Evolutionary conservation across 2,797 vertebrate genomes (phyloP).

Genomic region (Sebastes hopkinsi): DNA sequence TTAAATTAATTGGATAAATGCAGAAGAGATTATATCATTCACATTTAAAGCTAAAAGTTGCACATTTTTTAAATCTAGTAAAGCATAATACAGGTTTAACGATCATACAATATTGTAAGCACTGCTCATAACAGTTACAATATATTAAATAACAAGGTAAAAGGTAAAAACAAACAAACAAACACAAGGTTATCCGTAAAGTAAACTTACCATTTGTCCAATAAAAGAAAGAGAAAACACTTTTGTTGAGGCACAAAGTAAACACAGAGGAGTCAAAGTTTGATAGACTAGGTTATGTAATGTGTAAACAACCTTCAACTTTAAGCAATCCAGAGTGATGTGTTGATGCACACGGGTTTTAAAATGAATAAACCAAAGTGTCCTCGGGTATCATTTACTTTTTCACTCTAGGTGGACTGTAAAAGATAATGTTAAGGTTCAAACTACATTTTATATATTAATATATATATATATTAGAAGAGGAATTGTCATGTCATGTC

Average conservation of each 20-base stretch:
- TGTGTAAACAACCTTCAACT: slow-evolving; percentile 28
- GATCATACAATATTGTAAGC: neutral
- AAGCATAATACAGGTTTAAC: neutral
- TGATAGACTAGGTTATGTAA: slow-evolving; percentile 4
- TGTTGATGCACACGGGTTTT: neutral
- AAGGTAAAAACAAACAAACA: neutral
- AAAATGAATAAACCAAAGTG: neutral
- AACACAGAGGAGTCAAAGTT: slow-evolving; percentile 21
- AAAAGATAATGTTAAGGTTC: neutral
- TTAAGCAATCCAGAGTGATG: neutral
- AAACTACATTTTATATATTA: neutral
- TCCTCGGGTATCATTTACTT: neutral
- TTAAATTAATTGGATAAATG: neutral
- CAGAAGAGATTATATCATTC: neutral
- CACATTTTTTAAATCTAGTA: neutral
- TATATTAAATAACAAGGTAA: neutral
- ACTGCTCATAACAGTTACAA: neutral
- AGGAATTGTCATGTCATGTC: neutral
- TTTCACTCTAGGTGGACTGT: neutral
- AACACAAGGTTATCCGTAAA: neutral
- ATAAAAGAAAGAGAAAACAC: neutral
- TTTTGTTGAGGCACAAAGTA: neutral
- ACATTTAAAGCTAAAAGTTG: neutral
- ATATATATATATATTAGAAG: no score
- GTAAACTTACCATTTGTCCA: neutral